A percentile compares a stretch with the other conserved stretches of the same genome.
phyloP scores from a whole-genome alignment of 2,797 vertebrate genomes.

The Pipistrellus pygmaeus region DNA sequence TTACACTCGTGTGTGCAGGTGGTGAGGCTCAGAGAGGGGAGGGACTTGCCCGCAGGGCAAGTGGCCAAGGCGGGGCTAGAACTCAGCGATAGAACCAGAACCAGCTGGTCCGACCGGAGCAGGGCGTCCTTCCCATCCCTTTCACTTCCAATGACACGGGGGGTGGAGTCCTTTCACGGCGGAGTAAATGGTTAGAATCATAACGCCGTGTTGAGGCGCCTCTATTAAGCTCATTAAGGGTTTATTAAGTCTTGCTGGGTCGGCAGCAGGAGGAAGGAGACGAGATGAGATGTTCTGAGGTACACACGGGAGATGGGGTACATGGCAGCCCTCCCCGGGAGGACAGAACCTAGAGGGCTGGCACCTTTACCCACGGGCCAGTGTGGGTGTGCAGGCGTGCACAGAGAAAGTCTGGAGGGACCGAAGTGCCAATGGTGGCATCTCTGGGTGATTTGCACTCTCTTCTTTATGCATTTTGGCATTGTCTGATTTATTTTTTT shows the following conservation, averaged over 20 bases:
- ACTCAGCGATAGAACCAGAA: not conserved
- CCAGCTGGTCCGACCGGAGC: not conserved
- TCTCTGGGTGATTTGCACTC: not conserved
- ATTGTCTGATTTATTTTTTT: not conserved
- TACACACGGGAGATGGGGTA: not conserved
- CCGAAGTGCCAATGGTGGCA: not conserved
- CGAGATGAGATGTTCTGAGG: not conserved
- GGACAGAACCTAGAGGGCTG: not conserved
- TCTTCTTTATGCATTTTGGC: not conserved
- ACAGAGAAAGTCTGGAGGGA: accelerated
- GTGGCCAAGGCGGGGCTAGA: not conserved
- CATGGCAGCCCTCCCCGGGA: not conserved
- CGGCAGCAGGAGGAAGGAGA: not conserved
- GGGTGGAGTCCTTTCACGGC: not conserved
- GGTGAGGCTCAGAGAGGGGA: not conserved
- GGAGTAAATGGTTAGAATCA: not conserved
- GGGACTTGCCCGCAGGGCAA: not conserved
- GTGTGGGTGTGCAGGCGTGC: accelerated
- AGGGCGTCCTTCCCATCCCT: not conserved
- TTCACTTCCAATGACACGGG: not conserved
- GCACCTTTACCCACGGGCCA: not conserved
- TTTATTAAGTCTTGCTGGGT: not conserved
- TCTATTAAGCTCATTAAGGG: conserved; percentile 48
- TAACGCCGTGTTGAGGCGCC: not conserved
- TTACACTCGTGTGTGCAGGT: too few species aligned